phyloP scores from a whole-genome alignment of 2,888 invertebrate genomes.

The Blera fallax region DNA sequence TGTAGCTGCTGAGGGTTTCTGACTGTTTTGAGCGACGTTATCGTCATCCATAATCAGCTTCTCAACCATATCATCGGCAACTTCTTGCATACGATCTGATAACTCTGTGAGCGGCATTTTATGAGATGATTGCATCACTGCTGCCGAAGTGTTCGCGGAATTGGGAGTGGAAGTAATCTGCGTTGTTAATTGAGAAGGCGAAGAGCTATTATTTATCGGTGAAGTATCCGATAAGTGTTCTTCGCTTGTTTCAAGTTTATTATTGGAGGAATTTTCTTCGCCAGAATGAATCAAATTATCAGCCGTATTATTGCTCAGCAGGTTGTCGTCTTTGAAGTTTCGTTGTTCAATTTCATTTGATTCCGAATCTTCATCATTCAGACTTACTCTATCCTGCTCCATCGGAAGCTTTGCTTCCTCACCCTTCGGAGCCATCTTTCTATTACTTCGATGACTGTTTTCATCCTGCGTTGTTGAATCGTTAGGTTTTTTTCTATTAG shows the following conservation, averaged over 20 bases:
- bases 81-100: constrained; percentile 85
- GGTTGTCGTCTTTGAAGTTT: constrained; percentile 26
- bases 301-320: neutral
- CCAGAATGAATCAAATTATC: neutral
- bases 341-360: constrained; percentile 25
- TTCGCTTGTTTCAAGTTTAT: constrained; percentile 27
- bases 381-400: neutral
- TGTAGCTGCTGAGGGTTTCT: constrained; percentile 36
- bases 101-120: constrained; percentile 73
- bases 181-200: constrained; percentile 17
- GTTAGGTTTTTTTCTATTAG: constrained; percentile 6
- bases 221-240: constrained; percentile 34
- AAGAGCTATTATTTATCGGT: constrained; percentile 3
- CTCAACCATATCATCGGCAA: constrained; percentile 88
- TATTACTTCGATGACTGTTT: neutral
- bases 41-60: constrained; percentile 90
- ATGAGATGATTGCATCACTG: constrained; percentile 17
- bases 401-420: neutral
- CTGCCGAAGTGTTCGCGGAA: neutral
- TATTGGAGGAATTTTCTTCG: constrained; percentile 8
- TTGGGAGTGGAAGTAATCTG: constrained; percentile 38
- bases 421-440: neutral
- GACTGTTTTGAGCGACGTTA: constrained; percentile 42
- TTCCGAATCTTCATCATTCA: constrained; percentile 22
- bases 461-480: neutral